phyloP scores from a whole-genome alignment of 2,113 vertebrate genomes.

The Mixornis gularis region DNA sequence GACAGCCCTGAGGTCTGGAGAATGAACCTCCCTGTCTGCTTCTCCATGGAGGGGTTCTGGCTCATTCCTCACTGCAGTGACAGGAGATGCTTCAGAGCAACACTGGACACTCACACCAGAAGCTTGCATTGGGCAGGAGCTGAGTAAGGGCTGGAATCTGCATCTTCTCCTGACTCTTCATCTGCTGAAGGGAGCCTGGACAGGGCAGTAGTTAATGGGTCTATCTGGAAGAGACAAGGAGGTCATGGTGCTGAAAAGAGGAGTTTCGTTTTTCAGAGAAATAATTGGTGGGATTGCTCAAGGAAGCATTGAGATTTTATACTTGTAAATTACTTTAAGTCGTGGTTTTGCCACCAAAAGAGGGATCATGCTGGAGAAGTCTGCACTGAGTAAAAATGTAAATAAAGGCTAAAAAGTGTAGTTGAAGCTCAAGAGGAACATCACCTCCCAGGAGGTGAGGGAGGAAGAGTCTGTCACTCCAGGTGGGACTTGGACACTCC shows the following conservation, averaged over 20 bases:
- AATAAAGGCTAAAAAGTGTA: not conserved
- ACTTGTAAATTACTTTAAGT: not conserved
- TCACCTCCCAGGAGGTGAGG: not conserved
- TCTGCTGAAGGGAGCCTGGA: not conserved
- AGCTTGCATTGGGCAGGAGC: rapidly evolving
- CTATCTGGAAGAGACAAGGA: not conserved
- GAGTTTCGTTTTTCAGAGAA: not conserved
- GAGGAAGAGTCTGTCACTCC: not conserved
- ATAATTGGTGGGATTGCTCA: not conserved
- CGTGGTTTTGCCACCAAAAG: not conserved
- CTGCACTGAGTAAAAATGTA: not conserved
- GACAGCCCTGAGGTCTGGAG: not conserved
- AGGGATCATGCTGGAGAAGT: not conserved
- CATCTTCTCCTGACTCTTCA: not conserved
- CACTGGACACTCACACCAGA: not conserved
- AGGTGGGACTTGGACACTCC: not conserved
- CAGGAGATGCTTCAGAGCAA: not conserved
- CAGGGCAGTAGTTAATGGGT: not conserved
- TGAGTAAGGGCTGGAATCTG: not conserved
- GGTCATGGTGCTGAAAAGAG: not conserved
- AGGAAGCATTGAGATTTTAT: not conserved
- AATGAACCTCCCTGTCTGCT: not conserved
- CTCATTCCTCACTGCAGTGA: not conserved
- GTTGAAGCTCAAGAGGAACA: rapidly evolving
- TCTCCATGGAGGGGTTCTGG: not conserved